phyloP scores from a whole-genome alignment of 2,113 vertebrate genomes.

The Gasterosteus nipponicus region DNA sequence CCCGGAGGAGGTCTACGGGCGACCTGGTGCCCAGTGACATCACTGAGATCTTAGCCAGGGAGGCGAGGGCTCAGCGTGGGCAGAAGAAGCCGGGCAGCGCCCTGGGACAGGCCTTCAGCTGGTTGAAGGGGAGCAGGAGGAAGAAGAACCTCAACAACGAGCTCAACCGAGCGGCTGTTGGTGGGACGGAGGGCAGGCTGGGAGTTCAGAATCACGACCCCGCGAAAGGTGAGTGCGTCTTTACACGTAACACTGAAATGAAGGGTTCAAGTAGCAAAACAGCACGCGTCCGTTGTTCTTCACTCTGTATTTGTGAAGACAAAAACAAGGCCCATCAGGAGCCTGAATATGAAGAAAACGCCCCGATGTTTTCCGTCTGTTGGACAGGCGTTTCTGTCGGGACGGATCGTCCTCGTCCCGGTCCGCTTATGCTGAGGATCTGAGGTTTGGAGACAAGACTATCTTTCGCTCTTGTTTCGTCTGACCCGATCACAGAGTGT shows the following conservation, averaged over 20 bases:
- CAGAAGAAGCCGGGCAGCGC: conserved; percentile 81
- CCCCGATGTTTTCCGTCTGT: not conserved
- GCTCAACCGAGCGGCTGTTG: conserved; percentile 49
- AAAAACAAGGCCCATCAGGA: not conserved
- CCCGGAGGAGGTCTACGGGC: conserved; percentile 80
- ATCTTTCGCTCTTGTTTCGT: conserved; percentile 29
- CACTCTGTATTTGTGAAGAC: not conserved
- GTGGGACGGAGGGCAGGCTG: conserved; percentile 53
- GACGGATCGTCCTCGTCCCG: not conserved
- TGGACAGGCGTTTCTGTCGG: not conserved
- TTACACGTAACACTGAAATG: too few relatives aligned
- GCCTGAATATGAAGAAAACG: too few relatives aligned
- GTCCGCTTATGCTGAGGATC: conserved; percentile 1
- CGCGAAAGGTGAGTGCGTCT: conserved; percentile 72
- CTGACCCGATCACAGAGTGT: conserved; percentile 3
- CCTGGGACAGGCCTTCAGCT: conserved; percentile 88
- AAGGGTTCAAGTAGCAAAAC: too few relatives aligned
- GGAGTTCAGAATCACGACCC: conserved; percentile 56
- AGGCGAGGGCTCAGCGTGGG: conserved; percentile 74
- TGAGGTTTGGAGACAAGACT: conserved; percentile 6
- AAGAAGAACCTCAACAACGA: conserved; percentile 78
- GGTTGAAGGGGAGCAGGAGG: conserved; percentile 85
- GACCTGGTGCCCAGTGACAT: conserved; percentile 85
- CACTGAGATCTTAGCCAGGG: conserved; percentile 80
- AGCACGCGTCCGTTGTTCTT: not conserved